Evolutionary conservation across 2,113 vertebrate genomes (phyloP), one percentile per base, ranked within the genome.

Genomic region (Passerina amoena): DNA sequence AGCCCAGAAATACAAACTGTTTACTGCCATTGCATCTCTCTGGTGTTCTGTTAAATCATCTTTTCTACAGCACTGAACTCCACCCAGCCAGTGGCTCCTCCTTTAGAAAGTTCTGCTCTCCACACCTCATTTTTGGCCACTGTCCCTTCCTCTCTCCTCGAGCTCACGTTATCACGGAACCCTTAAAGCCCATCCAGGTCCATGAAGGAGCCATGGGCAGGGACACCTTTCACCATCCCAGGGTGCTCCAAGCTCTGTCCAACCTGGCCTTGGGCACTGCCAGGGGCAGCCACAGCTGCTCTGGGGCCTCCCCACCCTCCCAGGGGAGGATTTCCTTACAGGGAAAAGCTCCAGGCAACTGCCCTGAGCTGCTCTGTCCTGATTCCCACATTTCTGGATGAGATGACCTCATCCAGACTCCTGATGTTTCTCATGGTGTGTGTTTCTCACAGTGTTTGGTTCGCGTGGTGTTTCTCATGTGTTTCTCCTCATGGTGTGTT

Each of bases 381-480:
- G 3, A 23, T 2, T 81, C 40, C 66, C 69, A 17, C 19, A 3
- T 2, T 71, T 11, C 71, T 64, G 45, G 20, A 45, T 25, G 24
- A 81, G 63, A 23, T 65, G 68, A 24, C 18, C 30, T 40, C 2
- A 22, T 1, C 47, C 66, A 63, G 42, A 16, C 30, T 11, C 22
- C 47, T 48, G 22, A 48, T 8, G 22, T 45, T 45, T 22, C 45
- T 45, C 20, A 42, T 42, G 38, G 38, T 40, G 44, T 45, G 6
- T 54, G 53, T 21, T 56, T 9, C 59, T 3, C 3, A 0, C 1
- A 37, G 3, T 6, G 25, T 47, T 47, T 47, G 40, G 3, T 15
- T 15, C 40, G 5, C 40, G 13, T 6, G 28, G 25, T 53, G 51
- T 30, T 53, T 18, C 48, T 3, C n/a, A n/a, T n/a, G n/a, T 25